Percentiles rank a stretch among this genome's conserved stretches.
Conservation (phyloP, 2,888 invertebrate genomes). For the Spilosoma lubricipeda region DNA sequence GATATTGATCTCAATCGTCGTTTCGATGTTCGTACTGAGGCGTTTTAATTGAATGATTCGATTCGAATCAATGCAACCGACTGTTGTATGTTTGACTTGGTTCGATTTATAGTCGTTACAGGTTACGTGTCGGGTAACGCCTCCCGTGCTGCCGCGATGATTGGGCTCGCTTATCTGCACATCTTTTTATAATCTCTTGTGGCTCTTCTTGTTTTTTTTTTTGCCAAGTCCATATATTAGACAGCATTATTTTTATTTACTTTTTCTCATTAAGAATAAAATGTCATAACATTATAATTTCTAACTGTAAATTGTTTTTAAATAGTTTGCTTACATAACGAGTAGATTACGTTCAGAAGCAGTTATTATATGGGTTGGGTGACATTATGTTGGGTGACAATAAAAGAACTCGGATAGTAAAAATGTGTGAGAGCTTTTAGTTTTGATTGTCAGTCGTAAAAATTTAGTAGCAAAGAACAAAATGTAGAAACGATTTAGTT, state of each 20-base stretch:
- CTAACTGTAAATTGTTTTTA: constrained; percentile 27
- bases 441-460: constrained; percentile 51
- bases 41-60: constrained; percentile 77
- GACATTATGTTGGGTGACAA: constrained; percentile 31
- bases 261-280: neutral
- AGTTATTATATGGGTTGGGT: constrained; percentile 33
- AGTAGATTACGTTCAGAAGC: constrained; percentile 36
- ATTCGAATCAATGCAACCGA: constrained; percentile 67
- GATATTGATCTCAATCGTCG: constrained; percentile 79
- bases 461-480: constrained; percentile 42
- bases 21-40: constrained; percentile 59
- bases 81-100: constrained; percentile 77
- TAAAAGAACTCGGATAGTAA: constrained; percentile 34
- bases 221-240: neutral
- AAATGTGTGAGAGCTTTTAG: constrained; percentile 46
- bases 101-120: constrained; percentile 77
- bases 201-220: constrained; percentile 23
- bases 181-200: constrained; percentile 59
- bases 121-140: constrained; percentile 72
- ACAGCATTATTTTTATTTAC: neutral
- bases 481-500: constrained; percentile 35
- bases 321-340: constrained; percentile 31
- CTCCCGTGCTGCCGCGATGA: constrained; percentile 68
- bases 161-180: constrained; percentile 71
- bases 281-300: constrained; percentile 28